Percentiles rank a stretch among this genome's conserved stretches.
These are phyloP conservation scores for Urocitellus parryii DNA, from an alignment of 2,113 vertebrate species.

Conservation along the genomic window DNA sequence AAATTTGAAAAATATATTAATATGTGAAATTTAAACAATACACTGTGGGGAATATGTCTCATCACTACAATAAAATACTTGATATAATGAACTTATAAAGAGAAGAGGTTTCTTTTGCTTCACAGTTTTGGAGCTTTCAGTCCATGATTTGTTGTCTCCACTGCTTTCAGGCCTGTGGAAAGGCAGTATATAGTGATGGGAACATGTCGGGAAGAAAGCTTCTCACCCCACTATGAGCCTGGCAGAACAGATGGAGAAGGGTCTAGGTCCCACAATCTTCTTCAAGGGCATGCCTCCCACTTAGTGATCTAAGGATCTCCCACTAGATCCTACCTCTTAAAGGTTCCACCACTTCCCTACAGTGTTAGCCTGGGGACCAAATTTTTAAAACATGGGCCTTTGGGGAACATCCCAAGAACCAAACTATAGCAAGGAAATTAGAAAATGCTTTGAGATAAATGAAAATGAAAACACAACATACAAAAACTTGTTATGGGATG, in stretches of 20 bases:
- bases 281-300: too few species aligned
- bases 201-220: not conserved
- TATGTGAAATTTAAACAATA: not conserved
- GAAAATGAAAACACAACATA: not conserved
- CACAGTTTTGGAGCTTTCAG: not conserved
- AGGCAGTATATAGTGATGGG: too few species aligned
- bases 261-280: too few species aligned
- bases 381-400: not conserved
- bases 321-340: too few species aligned
- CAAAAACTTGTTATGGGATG: not conserved
- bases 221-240: not conserved
- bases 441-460: not conserved
- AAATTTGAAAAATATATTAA: not conserved
- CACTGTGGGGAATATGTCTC: not conserved
- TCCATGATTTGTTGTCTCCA: too few species aligned
- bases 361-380: not conserved
- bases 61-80: not conserved
- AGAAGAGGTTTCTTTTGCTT: not conserved
- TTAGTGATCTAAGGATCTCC: not conserved
- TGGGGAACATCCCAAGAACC: not conserved
- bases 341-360: not conserved
- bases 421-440: not conserved
- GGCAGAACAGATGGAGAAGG: not conserved
- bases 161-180: not conserved
- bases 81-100: not conserved